Evolutionary conservation across 2,113 vertebrate species (phyloP).

Genomic region (Merops nubicus): DNA sequence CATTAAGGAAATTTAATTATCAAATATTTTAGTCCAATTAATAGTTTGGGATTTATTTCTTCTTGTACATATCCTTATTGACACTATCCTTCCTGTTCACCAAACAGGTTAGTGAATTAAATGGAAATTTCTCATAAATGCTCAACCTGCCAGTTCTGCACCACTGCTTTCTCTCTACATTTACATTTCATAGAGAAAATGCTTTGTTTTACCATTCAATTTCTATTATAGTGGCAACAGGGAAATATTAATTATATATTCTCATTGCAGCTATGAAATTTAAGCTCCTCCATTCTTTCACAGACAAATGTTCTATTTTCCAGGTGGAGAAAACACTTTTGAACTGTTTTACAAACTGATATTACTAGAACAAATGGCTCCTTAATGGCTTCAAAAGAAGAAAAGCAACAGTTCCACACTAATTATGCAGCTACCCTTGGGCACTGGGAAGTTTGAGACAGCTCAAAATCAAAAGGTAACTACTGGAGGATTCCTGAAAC

Average conservation of each 20-base stretch:
- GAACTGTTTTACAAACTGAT: not conserved
- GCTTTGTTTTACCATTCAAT: not conserved
- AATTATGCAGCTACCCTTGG: not conserved
- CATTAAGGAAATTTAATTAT: not conserved
- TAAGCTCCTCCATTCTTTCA: not conserved
- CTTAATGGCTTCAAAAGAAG: not conserved
- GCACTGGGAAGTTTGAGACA: not conserved
- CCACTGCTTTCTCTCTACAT: not conserved
- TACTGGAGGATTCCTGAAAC: not conserved
- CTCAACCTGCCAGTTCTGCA: not conserved
- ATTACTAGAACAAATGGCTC: not conserved
- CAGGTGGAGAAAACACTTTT: not conserved
- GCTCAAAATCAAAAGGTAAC: not conserved
- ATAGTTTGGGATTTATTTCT: not conserved
- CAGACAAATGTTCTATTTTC: not conserved
- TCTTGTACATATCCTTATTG: not conserved
- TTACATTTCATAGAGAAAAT: not conserved
- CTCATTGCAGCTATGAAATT: not conserved
- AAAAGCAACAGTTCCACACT: not conserved
- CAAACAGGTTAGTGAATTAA: not conserved
- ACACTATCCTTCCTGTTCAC: not conserved
- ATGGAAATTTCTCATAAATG: not conserved
- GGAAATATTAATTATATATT: constrained; percentile 31
- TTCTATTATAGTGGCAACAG: not conserved
- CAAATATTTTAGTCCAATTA: too few relatives aligned